phyloP scores from a whole-genome alignment of 2,797 vertebrate species.

The Mustela erminea region DNA sequence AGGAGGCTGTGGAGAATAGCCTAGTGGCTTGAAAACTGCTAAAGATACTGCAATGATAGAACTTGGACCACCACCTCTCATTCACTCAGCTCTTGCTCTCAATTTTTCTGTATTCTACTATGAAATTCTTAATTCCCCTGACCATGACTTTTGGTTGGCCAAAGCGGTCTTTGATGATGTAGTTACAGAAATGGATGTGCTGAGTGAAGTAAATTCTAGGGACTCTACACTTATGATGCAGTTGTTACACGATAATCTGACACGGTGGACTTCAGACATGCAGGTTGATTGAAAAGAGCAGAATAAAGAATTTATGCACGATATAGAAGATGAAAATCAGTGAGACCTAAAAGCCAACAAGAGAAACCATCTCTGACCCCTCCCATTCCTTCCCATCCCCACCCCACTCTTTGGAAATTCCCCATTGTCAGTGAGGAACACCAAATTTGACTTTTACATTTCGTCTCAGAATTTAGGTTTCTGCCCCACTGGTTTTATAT shows the following conservation, averaged over 20 bases:
- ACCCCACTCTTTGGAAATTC: slow-evolving; percentile 69
- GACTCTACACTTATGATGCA: slow-evolving; percentile 96
- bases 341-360: slow-evolving; percentile 96
- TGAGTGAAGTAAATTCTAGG: slow-evolving; percentile 97
- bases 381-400: slow-evolving; percentile 82
- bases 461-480: slow-evolving; percentile 92
- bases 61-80: slow-evolving; percentile 95
- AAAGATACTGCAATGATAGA: slow-evolving; percentile 96
- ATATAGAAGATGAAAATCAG: slow-evolving; percentile 97
- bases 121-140: slow-evolving; percentile 98
- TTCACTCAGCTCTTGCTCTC: slow-evolving; percentile 96
- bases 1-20: slow-evolving; percentile 98
- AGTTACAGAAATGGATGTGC: slow-evolving; percentile 96
- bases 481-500: slow-evolving; percentile 87
- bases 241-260: slow-evolving; percentile 98
- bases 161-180: slow-evolving; percentile 96
- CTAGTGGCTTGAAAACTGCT: slow-evolving; percentile 96
- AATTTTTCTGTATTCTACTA: slow-evolving; percentile 99
- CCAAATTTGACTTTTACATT: slow-evolving; percentile 90
- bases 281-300: slow-evolving; percentile 96
- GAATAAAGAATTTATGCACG: slow-evolving; percentile 97
- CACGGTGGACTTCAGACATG: slow-evolving; percentile 99
- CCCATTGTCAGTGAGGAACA: slow-evolving; percentile 91
- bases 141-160: slow-evolving; percentile 93
- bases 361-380: slow-evolving; percentile 91